A percentile compares a stretch with the other conserved stretches of the same genome.
These are phyloP conservation scores for Cecidostiba fungosa DNA, from an alignment of 2,888 invertebrate species.

Conservation along the genomic window DNA sequence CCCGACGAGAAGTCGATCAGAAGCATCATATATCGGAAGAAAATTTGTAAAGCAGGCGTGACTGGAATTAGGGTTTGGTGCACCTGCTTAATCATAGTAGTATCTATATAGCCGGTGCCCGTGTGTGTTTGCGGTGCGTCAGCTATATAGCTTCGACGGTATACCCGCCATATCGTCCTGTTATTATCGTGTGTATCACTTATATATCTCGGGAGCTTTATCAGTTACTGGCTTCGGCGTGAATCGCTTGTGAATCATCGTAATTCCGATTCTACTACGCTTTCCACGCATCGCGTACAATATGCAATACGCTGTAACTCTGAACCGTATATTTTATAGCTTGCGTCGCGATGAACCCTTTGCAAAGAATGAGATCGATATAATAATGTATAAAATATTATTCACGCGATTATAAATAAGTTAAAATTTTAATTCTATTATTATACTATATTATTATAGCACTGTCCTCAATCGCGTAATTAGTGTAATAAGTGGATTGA, in stretches of 20 bases:
- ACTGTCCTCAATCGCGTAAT: too few species aligned
- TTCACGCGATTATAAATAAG: too few species aligned
- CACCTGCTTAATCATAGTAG: conserved; percentile 54
- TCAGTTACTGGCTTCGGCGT: conserved; percentile 73
- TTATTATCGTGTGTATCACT: conserved; percentile 65
- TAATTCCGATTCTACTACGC: conserved; percentile 61
- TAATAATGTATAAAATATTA: too few species aligned
- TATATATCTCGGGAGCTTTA: conserved; percentile 67
- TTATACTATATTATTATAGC: too few species aligned
- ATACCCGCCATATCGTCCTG: conserved; percentile 37
- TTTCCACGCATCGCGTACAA: conserved; percentile 18
- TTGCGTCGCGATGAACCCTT: too few species aligned
- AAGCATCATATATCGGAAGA: too few species aligned
- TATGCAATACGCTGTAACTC: neutral
- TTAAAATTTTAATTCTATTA: too few species aligned
- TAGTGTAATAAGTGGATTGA: too few species aligned
- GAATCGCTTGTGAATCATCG: conserved; percentile 72
- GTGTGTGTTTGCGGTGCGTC: conserved; percentile 59
- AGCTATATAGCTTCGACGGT: conserved; percentile 28
- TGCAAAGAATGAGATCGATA: too few species aligned
- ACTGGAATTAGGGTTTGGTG: neutral
- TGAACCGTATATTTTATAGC: neutral
- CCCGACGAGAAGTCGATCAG: too few species aligned
- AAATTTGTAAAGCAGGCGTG: neutral
- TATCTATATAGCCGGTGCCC: neutral